Base-by-base conservation (phyloP, 2,797 vertebrate species). In the Prionace glauca region DNA sequence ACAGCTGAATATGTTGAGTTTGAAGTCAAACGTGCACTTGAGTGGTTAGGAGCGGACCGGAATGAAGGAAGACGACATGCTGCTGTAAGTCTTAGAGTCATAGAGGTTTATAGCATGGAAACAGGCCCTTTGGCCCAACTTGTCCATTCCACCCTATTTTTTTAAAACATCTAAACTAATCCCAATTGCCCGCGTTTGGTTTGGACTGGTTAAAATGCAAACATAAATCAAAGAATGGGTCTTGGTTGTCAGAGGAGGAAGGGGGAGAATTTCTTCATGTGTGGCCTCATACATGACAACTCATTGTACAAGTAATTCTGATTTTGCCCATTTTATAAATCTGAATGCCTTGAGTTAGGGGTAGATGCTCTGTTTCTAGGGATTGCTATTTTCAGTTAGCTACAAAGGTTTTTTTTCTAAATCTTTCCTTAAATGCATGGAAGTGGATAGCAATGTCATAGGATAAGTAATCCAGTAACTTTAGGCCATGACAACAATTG, bases 1-100 rank as follows among this genome's bases (percentile, higher is more conserved):
- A 99, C 99, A 0, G 99, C 99, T 0, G 99, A 99, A 96, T 99
- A 99, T 32, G 99, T 99, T 97, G 99, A 99, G 97, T 99, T 99
- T 96, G 99, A 99, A 96, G 99, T 99, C 97, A 99, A 99, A 96
- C 98, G 99, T 96, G 99, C 99, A 62, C 97, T 99, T 97, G 99
- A 99, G 96, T 99, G 99, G 99, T 97, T 99, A 96, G 99, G 99
- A 96, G 98, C 99, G 2, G 99, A 99, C 97, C 97, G 99, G 94
- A 99, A 99, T 50, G 99, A 99, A 97, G 99, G 99, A 92, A 98
- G 99, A 90, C 98, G 99, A 65, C 99, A 99, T 1, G 99, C 99
- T 32, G 98, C 99, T 95, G 99, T 99, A 97, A 98, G 98, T 94
- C 41, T 71, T 50, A 50, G 41, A 41, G 45, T 50, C 45, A 50